Evolutionary conservation across 92 coral and sea anemone species (phyloP).

Genomic region (Siderastrea siderea): DNA sequence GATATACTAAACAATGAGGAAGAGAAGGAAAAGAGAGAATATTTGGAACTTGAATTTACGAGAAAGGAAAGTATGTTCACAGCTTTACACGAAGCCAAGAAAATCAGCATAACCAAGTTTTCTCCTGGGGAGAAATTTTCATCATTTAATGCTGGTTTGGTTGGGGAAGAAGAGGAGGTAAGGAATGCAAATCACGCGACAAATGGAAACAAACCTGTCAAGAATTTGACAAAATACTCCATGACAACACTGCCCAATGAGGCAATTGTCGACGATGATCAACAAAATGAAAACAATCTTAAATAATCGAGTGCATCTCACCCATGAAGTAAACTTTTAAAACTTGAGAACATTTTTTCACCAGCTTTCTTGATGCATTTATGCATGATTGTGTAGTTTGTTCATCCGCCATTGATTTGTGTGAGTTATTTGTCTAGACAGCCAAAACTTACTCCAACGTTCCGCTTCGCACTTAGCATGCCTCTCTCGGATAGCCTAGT

Average conservation of each 20-base stretch:
- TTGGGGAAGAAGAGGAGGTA: neutral
- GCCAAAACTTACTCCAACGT: no score
- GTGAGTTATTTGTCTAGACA: no score
- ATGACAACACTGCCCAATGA: neutral
- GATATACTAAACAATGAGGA: neutral
- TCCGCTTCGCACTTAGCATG: no score
- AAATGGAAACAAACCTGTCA: neutral
- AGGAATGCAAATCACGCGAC: neutral
- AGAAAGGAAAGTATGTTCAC: slow-evolving; percentile 72
- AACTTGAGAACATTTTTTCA: no score
- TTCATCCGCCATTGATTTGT: no score
- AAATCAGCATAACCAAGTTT: neutral
- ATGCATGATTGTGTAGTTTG: no score
- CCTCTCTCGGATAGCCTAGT: no score
- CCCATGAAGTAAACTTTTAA: no score
- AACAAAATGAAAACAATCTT: neutral
- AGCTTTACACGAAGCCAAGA: slow-evolving; percentile 49
- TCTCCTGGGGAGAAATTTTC: neutral
- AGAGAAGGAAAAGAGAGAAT: neutral
- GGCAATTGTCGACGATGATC: neutral
- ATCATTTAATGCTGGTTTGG: neutral
- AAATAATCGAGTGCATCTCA: no score
- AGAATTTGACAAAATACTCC: neutral
- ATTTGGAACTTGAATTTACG: neutral
- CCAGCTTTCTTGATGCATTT: no score